A percentile compares a stretch with the other conserved stretches of the same genome.
Conservation (phyloP, 1,140 invertebrate species). For the Chelonus insularis region DNA sequence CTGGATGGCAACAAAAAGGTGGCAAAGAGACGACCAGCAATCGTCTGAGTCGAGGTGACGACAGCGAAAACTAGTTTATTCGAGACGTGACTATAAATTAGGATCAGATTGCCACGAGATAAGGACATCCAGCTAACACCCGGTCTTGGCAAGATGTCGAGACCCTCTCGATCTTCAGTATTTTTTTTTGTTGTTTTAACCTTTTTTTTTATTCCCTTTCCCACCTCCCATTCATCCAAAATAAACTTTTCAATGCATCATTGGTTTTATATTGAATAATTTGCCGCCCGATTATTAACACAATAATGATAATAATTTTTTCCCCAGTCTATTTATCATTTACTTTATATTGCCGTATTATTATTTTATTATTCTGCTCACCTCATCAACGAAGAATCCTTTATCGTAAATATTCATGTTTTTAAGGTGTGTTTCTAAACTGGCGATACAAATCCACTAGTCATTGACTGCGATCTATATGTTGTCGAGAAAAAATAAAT, state of each 20-base stretch:
- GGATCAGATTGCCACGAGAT: conserved; percentile 61
- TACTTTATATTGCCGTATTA: too few relatives aligned
- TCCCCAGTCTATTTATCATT: too few relatives aligned
- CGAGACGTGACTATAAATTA: conserved; percentile 61
- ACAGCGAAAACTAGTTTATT: conserved; percentile 63
- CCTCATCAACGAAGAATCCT: conserved; percentile 37
- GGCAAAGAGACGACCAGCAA: conserved; percentile 19
- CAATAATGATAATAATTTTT: too few relatives aligned
- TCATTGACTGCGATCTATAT: conserved; percentile 65
- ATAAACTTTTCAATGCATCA: neutral
- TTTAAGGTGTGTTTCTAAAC: conserved; percentile 53
- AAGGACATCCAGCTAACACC: conserved; percentile 60
- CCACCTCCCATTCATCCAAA: neutral
- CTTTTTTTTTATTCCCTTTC: neutral
- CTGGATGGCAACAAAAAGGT: conserved; percentile 25
- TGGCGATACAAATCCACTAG: conserved; percentile 66
- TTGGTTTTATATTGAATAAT: neutral
- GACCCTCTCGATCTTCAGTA: neutral
- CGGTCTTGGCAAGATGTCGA: conserved; percentile 53
- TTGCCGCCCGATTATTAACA: neutral
- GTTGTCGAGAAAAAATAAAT: conserved; percentile 13
- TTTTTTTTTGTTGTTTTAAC: conserved; percentile 1
- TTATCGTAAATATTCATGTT: conserved; percentile 5
- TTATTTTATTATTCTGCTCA: conserved; percentile 29
- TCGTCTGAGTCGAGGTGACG: conserved; percentile 50